Evolutionary conservation across 2,797 vertebrate species (phyloP), one percentile per base, ranked within the genome.

Genomic region (Melanotaenia boesemani): DNA sequence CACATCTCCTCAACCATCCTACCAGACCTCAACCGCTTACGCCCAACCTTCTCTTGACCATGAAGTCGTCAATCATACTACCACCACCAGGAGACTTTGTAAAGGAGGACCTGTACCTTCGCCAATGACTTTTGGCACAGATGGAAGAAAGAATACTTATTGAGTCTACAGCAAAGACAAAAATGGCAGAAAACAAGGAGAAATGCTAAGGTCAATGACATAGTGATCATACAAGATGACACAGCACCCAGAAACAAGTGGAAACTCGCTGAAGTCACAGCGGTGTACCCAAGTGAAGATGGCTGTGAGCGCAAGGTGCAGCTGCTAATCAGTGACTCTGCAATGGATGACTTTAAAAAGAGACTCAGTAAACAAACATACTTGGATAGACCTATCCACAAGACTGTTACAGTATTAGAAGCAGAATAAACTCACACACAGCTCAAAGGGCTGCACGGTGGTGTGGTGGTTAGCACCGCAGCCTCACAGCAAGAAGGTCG

Each of bases 191-290:
- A 70, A 18, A 79, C 15, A 30, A 9, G 4, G 0, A 52, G 62
- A 65, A 81, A 83, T 39, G 36, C 75, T 0, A 65, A 36, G 1
- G 4, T 63, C 39, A 64, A 79, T 32, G 60, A 85, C 5, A 48
- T 80, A 32, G 72, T 82, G 26, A 82, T 85, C 26, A 3, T 85
- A 1, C 64, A 52, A 74, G 67, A 82, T 0, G 59, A 86, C 6
- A 24, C 3, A 2, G 7, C 50, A 36, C 70, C 65, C 13, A 2
- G 37, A 32, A 82, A 62, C 11, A 36, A 73, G 0, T 83, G 85
- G 77, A 87, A 82, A 9, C 34, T 83, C 20, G 72, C 64, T 1
- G 76, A 54, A 18, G 68, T 83, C 20, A 68, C 24, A 6, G 1
- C 64, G 9, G 67, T 75, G 2, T 72, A 76, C 2, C 80, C 68